Percentiles rank a stretch among this genome's conserved stretches.
These are phyloP conservation scores for Nephila pilipes DNA, from an alignment of 1,140 invertebrate genomes.

Conservation along the genomic window DNA sequence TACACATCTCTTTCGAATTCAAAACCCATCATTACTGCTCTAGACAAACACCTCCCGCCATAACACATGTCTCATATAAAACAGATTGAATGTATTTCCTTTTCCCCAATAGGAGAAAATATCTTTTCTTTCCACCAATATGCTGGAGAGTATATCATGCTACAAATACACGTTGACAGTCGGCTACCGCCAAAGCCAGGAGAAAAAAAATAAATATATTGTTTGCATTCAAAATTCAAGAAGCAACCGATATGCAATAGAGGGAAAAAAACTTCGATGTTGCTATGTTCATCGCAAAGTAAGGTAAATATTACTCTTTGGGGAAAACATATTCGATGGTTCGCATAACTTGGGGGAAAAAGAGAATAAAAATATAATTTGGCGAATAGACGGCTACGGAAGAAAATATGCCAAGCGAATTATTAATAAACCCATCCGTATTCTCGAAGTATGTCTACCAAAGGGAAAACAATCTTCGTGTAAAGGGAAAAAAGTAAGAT, in stretches of 20 bases:
- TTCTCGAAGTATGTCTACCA: background rate
- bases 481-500: background rate
- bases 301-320: conserved; percentile 20
- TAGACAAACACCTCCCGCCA: background rate
- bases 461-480: conserved; percentile 15
- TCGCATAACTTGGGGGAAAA: background rate
- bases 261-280: no score
- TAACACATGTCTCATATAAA: background rate
- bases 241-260: background rate
- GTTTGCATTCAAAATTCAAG: conserved; percentile 15
- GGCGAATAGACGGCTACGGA: background rate
- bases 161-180: background rate
- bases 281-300: background rate
- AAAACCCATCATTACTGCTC: no score
- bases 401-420: conserved; percentile 12
- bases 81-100: background rate
- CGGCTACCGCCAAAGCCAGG: background rate
- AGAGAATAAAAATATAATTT: background rate
- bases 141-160: background rate
- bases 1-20: no score
- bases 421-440: conserved; percentile 4
- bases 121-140: background rate
- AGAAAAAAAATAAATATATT: background rate
- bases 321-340: background rate
- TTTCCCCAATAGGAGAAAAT: background rate